phyloP scores from a whole-genome alignment of 2,113 vertebrate genomes.

The Emydocephalus ijimae region DNA sequence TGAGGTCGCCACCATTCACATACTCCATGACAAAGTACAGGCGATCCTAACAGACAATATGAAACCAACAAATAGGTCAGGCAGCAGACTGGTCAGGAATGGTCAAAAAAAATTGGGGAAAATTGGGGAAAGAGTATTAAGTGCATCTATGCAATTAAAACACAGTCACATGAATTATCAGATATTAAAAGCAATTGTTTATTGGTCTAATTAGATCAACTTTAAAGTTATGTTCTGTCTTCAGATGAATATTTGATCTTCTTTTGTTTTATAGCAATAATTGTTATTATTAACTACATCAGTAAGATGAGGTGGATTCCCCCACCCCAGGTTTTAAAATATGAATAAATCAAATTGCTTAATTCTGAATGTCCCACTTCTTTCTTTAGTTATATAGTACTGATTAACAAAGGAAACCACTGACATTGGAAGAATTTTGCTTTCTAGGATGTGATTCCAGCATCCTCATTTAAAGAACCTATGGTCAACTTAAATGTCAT shows the following conservation, averaged over 20 bases:
- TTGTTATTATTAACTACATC: neutral
- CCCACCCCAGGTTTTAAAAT: neutral
- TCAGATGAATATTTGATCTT: neutral
- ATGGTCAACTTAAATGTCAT: neutral
- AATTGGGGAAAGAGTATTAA: neutral
- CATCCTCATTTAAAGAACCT: no score
- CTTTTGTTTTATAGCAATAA: neutral
- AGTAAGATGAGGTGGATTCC: neutral
- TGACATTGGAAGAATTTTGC: neutral
- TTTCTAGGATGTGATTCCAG: neutral
- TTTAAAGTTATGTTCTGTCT: neutral
- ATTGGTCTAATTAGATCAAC: constrained; percentile 14
- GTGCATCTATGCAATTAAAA: neutral
- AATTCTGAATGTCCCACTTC: neutral
- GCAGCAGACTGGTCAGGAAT: constrained; percentile 31
- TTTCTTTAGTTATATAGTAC: neutral
- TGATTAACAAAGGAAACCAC: neutral
- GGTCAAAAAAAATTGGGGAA: constrained; percentile 20
- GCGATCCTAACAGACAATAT: constrained; percentile 78
- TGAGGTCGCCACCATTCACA: constrained; percentile 97
- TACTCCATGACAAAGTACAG: constrained; percentile 99
- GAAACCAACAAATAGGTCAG: constrained; percentile 9
- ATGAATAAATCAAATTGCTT: neutral
- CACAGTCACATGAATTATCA: neutral
- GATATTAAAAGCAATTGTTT: constrained; percentile 15